These are phyloP conservation scores for Clupea harengus DNA, from an alignment of 2,113 vertebrate genomes.

Conservation along the genomic window DNA sequence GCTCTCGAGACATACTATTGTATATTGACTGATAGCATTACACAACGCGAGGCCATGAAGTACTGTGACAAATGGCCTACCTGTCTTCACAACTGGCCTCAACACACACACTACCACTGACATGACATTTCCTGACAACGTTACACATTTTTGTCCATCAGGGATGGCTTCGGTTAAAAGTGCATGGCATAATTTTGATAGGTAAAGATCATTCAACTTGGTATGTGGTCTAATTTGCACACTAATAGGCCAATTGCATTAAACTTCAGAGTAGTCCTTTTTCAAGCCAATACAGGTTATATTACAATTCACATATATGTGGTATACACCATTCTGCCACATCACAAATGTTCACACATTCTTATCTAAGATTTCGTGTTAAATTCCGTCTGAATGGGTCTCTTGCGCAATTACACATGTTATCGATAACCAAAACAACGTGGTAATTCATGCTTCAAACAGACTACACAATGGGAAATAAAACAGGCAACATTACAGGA, in stretches of 20 bases:
- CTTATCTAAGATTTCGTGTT: not conserved
- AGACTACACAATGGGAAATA: not conserved
- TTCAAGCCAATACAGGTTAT: not conserved
- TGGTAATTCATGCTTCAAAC: too few relatives aligned
- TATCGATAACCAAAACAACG: too few relatives aligned
- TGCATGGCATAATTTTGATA: not conserved
- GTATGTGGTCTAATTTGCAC: not conserved
- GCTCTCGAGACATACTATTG: not conserved
- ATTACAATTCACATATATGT: not conserved
- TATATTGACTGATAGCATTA: not conserved
- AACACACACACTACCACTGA: not conserved
- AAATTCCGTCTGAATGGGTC: not conserved
- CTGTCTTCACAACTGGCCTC: too few relatives aligned
- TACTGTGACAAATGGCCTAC: not conserved
- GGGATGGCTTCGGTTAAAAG: not conserved
- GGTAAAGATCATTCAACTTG: not conserved
- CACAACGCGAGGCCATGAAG: not conserved
- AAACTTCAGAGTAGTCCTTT: not conserved
- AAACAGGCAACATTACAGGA: not conserved
- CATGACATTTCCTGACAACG: not conserved
- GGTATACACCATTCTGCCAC: not conserved
- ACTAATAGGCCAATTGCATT: not conserved
- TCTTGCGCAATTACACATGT: too few relatives aligned
- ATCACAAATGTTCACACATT: not conserved
- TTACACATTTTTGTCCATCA: not conserved